These are phyloP conservation scores for Typhlomys cinereus DNA, from an alignment of 2,113 vertebrate species.

Conservation along the genomic window DNA sequence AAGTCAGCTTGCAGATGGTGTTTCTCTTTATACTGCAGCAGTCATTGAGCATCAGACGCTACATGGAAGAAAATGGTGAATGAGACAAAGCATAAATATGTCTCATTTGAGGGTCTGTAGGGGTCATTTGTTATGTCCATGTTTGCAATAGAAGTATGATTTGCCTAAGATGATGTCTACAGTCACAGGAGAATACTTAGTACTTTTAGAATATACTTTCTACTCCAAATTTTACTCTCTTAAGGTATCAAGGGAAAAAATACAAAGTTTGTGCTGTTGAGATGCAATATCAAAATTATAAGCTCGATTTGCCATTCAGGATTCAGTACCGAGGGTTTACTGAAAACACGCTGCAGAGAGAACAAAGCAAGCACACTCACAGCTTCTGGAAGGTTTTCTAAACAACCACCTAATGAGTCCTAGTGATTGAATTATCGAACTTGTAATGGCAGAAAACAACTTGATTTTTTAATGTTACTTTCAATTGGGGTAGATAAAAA, in stretches of 20 bases:
- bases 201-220: not conserved
- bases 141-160: not conserved
- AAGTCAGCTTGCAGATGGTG: not conserved
- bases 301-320: conserved; percentile 73
- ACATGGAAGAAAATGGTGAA: not conserved
- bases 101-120: not conserved
- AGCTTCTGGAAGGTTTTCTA: conserved; percentile 70
- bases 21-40: not conserved
- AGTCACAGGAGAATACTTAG: conserved; percentile 12
- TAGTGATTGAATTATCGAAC: conserved; percentile 57
- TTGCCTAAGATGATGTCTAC: conserved; percentile 5
- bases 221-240: conserved; percentile 20
- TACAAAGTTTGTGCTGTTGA: conserved; percentile 61
- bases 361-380: conserved; percentile 68
- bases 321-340: conserved; percentile 71
- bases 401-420: conserved; percentile 55
- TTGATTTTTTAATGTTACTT: conserved; percentile 44
- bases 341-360: conserved; percentile 71
- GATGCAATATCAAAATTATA: conserved; percentile 66
- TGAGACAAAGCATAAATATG: not conserved
- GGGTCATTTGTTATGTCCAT: not conserved
- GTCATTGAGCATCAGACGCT: not conserved
- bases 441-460: conserved; percentile 64
- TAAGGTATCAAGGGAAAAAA: conserved; percentile 39
- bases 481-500: not conserved